These are phyloP conservation scores for Orthonyx spaldingii DNA, from an alignment of 2,113 vertebrate species.

Conservation along the genomic window DNA sequence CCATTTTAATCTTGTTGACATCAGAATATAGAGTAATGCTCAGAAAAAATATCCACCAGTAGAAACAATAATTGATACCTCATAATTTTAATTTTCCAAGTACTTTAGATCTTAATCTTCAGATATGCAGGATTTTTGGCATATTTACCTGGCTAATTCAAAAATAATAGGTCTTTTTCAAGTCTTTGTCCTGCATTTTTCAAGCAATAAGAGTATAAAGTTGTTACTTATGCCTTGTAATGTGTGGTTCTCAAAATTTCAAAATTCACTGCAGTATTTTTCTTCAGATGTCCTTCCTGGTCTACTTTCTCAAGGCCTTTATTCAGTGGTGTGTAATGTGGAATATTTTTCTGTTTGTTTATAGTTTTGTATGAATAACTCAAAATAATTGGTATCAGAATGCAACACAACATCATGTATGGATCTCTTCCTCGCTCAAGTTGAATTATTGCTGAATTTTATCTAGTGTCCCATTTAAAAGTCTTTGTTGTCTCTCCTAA, in stretches of 20 bases:
- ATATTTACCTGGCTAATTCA: constrained; percentile 1
- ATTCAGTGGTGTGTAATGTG: constrained; percentile 3
- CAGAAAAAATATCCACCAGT: neutral
- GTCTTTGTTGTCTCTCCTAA: neutral
- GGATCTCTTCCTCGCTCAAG: neutral
- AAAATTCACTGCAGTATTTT: constrained; percentile 3
- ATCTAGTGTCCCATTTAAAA: neutral
- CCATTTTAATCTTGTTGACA: neutral
- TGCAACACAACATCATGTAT: neutral
- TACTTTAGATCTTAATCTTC: neutral
- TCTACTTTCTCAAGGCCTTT: neutral
- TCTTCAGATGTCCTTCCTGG: neutral
- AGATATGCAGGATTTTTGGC: neutral
- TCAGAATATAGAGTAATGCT: neutral
- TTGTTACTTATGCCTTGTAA: neutral
- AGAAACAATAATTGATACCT: neutral
- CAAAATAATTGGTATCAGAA: neutral
- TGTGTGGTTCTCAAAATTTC: neutral
- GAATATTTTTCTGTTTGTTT: neutral
- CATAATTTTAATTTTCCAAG: neutral
- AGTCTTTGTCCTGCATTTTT: constrained; percentile 15
- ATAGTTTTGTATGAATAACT: constrained; percentile 4
- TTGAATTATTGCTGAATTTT: neutral
- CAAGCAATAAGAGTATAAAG: neutral
- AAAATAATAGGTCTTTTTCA: neutral